These are phyloP conservation scores for Chlorocebus sabaeus DNA, from an alignment of 2,113 vertebrate genomes.

Conservation along the genomic window DNA sequence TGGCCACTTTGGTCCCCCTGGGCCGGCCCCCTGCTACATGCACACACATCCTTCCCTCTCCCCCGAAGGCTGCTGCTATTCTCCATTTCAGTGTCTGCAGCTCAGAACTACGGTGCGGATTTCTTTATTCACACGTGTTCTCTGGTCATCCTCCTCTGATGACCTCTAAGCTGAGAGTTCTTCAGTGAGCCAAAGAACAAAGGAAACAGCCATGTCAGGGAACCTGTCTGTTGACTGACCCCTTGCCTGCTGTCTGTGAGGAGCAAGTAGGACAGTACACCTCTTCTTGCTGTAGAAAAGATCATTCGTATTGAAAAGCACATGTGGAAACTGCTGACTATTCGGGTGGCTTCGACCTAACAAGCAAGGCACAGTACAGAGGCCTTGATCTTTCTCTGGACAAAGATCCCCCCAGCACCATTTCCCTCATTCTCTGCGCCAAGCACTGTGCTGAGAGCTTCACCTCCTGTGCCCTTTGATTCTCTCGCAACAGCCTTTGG, in stretches of 20 bases:
- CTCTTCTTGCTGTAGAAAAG: neutral
- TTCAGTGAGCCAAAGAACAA: neutral
- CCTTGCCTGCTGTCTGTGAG: neutral
- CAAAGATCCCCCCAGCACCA: no score
- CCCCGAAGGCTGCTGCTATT: accelerated
- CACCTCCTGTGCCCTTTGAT: accelerated
- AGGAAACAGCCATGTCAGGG: neutral
- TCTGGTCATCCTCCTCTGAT: accelerated
- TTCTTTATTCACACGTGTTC: neutral
- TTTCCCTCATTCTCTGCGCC: neutral
- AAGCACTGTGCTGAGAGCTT: neutral
- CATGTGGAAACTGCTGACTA: neutral
- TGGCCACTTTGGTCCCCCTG: neutral
- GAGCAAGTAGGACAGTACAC: accelerated
- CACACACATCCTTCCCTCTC: no score
- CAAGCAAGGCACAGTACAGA: neutral
- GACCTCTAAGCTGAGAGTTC: neutral
- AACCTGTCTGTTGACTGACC: no score
- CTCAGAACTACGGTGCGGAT: accelerated
- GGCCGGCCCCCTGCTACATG: neutral
- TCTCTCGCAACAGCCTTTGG: neutral
- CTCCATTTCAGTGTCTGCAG: neutral
- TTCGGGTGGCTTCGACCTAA: neutral
- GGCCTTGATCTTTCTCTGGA: neutral
- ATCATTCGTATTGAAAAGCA: neutral